These are phyloP conservation scores for Hybos culiciformis DNA, from an alignment of 2,888 invertebrate genomes.

Conservation along the genomic window DNA sequence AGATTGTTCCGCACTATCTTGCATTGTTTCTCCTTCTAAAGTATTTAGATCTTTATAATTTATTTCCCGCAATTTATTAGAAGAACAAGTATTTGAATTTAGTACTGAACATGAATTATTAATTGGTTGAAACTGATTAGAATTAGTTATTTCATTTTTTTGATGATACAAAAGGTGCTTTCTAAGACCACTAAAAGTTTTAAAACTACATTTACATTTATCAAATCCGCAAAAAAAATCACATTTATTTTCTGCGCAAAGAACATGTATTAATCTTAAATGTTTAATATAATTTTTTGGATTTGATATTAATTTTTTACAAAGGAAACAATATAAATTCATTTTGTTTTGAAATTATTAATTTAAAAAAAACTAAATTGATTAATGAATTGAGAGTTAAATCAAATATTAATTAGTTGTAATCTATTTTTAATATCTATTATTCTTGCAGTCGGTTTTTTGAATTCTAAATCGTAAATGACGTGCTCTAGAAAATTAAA, in stretches of 20 bases:
- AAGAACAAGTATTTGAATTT: neutral
- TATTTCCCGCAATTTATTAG: neutral
- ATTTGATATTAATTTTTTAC: neutral
- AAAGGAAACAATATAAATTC: neutral
- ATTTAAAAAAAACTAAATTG: neutral
- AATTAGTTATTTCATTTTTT: neutral
- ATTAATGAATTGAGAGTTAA: neutral
- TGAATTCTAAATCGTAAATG: neutral
- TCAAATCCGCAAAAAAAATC: neutral
- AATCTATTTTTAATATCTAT: neutral
- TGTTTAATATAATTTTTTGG: neutral
- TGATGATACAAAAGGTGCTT: neutral
- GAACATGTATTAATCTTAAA: neutral
- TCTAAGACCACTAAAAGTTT: neutral
- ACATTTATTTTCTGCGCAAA: too few species aligned
- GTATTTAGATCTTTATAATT: neutral
- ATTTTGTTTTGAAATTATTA: neutral
- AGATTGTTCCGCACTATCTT: neutral
- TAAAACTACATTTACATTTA: neutral
- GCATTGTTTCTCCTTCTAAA: neutral
- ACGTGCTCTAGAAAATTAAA: neutral
- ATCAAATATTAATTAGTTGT: neutral
- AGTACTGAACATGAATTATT: neutral
- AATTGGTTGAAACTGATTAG: neutral
- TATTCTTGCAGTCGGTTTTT: neutral